These are phyloP conservation scores for Gambusia yucatana DNA, from an alignment of 2,797 vertebrate species.

Conservation along the genomic window DNA sequence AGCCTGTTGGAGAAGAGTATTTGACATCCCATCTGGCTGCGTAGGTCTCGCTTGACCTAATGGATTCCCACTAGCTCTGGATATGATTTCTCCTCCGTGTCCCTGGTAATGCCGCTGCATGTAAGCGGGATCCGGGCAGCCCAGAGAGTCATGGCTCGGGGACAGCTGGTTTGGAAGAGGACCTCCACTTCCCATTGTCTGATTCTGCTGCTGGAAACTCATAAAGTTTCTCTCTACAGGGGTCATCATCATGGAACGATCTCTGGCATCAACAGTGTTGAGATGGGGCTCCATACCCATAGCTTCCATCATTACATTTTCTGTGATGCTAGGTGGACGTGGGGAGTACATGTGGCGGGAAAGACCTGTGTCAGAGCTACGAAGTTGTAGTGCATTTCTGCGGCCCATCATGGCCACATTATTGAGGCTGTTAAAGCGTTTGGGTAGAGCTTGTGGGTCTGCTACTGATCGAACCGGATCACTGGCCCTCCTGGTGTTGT, in stretches of 20 bases:
- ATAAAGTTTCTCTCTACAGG: constrained; percentile 82
- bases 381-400: constrained; percentile 81
- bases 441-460: constrained; percentile 79
- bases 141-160: constrained; percentile 75
- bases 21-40: constrained; percentile 76
- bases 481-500: constrained; percentile 81
- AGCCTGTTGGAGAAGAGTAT: constrained; percentile 81
- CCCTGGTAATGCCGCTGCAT: constrained; percentile 78
- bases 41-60: constrained; percentile 62
- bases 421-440: constrained; percentile 83
- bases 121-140: constrained; percentile 79
- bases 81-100: constrained; percentile 59
- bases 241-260: constrained; percentile 76
- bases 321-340: constrained; percentile 91
- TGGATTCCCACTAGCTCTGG: constrained; percentile 57
- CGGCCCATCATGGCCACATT: constrained; percentile 82
- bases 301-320: constrained; percentile 92
- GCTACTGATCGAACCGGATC: constrained; percentile 75
- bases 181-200: constrained; percentile 63
- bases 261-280: constrained; percentile 66
- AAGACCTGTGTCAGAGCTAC: constrained; percentile 83
- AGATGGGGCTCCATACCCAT: constrained; percentile 80
- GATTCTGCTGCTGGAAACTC: constrained; percentile 81
- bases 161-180: constrained; percentile 76
- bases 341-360: constrained; percentile 89